A percentile compares a stretch with the other conserved stretches of the same genome.
Conservation (phyloP, 2,797 vertebrate species). For the Sparus aurata region DNA sequence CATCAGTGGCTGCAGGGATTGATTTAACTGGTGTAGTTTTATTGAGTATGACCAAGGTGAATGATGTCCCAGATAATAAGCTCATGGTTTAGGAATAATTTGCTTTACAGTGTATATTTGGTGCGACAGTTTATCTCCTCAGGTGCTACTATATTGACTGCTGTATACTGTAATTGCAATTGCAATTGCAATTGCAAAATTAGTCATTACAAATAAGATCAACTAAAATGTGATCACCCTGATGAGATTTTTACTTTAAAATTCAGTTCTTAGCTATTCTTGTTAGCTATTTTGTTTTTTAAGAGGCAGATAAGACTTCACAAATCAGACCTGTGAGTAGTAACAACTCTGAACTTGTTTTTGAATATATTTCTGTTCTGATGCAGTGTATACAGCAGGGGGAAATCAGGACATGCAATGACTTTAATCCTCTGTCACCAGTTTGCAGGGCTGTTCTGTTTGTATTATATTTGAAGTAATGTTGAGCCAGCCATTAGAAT, state of each 20-base stretch:
- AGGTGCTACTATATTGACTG: conserved; percentile 29
- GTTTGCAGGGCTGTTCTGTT: conserved; percentile 26
- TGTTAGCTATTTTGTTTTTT: neutral
- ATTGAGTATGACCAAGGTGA: neutral
- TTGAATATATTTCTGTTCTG: neutral
- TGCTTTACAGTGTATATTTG: neutral
- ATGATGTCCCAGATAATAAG: conserved; percentile 31
- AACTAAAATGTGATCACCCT: neutral
- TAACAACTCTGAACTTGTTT: neutral
- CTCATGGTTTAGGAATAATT: conserved; percentile 12
- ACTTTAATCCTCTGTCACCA: neutral
- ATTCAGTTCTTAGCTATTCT: neutral
- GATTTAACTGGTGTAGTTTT: neutral
- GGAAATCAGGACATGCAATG: neutral
- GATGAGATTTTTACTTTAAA: neutral
- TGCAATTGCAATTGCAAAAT: conserved; percentile 5
- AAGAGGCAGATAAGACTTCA: neutral
- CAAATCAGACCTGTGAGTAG: neutral
- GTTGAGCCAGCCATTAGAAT: conserved; percentile 25
- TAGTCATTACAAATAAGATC: neutral
- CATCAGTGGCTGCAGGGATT: neutral
- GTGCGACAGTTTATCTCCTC: conserved; percentile 16
- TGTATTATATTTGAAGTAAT: conserved; percentile 4
- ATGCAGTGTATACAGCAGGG: conserved; percentile 1
- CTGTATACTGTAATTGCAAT: conserved; percentile 5